A percentile compares a stretch with the other conserved stretches of the same genome.
These are phyloP conservation scores for Mastacembelus armatus DNA, from an alignment of 2,797 vertebrate species.

Conservation along the genomic window DNA sequence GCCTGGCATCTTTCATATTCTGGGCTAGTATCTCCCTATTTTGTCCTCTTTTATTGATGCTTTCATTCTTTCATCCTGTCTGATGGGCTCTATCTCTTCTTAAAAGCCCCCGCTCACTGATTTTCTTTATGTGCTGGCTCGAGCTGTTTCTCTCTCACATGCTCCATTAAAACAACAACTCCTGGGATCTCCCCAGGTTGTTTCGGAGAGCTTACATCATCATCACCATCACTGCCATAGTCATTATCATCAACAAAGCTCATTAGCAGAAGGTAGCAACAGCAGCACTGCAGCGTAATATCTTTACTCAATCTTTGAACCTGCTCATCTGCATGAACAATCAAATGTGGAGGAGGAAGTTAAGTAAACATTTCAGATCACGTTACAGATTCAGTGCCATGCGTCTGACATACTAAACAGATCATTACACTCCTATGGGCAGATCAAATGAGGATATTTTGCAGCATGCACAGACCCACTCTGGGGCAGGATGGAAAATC, in stretches of 20 bases:
- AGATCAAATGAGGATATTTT: conserved; percentile 58
- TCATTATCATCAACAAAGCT: conserved; percentile 73
- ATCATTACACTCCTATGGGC: conserved; percentile 58
- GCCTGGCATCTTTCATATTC: conserved; percentile 68
- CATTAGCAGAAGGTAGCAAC: conserved; percentile 64
- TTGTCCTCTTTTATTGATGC: conserved; percentile 56
- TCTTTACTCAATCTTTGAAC: conserved; percentile 45
- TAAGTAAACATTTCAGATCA: conserved; percentile 70
- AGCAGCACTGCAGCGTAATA: conserved; percentile 33
- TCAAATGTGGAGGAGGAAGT: conserved; percentile 38
- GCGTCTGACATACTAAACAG: conserved; percentile 66
- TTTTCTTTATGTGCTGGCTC: conserved; percentile 30
- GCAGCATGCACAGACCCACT: conserved; percentile 31
- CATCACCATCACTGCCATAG: conserved; percentile 59
- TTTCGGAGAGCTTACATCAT: conserved; percentile 82
- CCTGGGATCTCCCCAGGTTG: conserved; percentile 74
- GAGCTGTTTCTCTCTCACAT: conserved; percentile 19
- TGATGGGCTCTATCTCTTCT: conserved; percentile 39
- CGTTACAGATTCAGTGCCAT: conserved; percentile 51
- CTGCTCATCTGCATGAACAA: conserved; percentile 53
- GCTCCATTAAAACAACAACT: conserved; percentile 72
- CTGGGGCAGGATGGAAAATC: conserved; percentile 33
- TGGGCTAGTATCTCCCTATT: conserved; percentile 45
- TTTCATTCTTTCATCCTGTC: conserved; percentile 57
- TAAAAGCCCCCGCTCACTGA: conserved; percentile 12